Evolutionary conservation across 2,113 vertebrate genomes (phyloP), one percentile per base, ranked within the genome.

Genomic region (Rhinichthys klamathensis): DNA sequence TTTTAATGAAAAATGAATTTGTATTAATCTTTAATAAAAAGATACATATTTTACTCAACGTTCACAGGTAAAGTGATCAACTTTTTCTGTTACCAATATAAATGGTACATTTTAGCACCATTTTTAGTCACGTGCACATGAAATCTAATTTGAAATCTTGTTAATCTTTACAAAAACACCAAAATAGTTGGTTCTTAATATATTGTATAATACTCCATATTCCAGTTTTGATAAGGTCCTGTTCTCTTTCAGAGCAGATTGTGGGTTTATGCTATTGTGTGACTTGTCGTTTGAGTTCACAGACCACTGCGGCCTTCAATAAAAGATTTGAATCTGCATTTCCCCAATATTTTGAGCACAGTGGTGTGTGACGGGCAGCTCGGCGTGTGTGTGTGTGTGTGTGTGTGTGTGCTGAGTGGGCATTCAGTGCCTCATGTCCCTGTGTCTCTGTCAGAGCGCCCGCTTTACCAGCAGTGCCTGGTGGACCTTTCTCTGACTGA

Each of bases 281-380:
- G 46, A 76, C 60, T 81, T 63, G 46, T 23, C 12, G 23, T 86
- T 46, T 65, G 18, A 58, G 44, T 15, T 25, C 18, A n/a, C 49
- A 21, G 44, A 25, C 46, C 69, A 41, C 35, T 41, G 35, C 6
- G 15, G 44, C 46, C 46, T 76, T 76, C 46, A 18, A 30, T 76
- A 51, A 54, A 76, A 51, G 46, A 76, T 76, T 30, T 76, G 6
- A 60, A 79, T 79, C 23, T 79, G 69, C 32, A 60, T 61, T 60
- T 83, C 51, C 1, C 16, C 25, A 27, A 38, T 38, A 46, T 44
- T 74, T 74, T 46, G 25, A 21, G 11, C 35, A 84, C 51, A 63
- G 73, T 49, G 65, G 79, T 56, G 23, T 84, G 16, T 78, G 89
- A 89, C 84, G 88, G 85, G 51, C 86, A 83, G 85, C 87, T 83